These are phyloP conservation scores for Corydoras sp. DNA, from an alignment of 2,113 vertebrate genomes.

Conservation along the genomic window DNA sequence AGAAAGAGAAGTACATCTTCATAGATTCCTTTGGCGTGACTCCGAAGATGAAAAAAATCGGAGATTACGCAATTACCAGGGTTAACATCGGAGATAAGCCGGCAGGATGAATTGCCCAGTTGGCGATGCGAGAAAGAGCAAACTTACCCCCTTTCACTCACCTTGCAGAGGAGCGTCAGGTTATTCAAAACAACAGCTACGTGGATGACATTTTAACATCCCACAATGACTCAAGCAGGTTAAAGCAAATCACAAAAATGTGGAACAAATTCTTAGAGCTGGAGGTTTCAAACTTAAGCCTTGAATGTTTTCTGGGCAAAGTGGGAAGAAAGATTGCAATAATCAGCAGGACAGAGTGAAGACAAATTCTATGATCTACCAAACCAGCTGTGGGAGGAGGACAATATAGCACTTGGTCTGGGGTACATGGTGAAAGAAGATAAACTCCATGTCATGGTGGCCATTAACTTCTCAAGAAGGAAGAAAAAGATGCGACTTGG, in stretches of 20 bases:
- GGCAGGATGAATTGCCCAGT: neutral
- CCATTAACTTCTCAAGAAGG: constrained; percentile 12
- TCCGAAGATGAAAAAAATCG: neutral
- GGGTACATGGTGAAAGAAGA: constrained; percentile 17
- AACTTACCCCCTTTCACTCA: neutral
- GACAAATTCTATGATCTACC: constrained; percentile 12
- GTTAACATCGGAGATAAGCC: neutral
- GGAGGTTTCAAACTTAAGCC: neutral
- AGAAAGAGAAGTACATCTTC: neutral
- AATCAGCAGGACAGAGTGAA: neutral
- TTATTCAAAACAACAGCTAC: neutral
- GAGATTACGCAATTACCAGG: neutral
- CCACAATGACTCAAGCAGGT: neutral
- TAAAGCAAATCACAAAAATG: neutral
- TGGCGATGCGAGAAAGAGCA: constrained; percentile 2
- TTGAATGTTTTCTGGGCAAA: constrained; percentile 18
- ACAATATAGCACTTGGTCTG: constrained; percentile 29
- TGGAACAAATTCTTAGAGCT: neutral
- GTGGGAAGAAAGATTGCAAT: constrained; percentile 12
- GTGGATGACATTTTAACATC: neutral
- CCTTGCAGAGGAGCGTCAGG: neutral
- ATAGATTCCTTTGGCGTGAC: neutral
- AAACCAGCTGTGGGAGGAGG: constrained; percentile 12
- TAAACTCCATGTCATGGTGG: constrained; percentile 21
- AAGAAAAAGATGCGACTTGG: neutral